These are phyloP conservation scores for Rhadinocentrus ornatus DNA, from an alignment of 2,797 vertebrate genomes.

Conservation along the genomic window DNA sequence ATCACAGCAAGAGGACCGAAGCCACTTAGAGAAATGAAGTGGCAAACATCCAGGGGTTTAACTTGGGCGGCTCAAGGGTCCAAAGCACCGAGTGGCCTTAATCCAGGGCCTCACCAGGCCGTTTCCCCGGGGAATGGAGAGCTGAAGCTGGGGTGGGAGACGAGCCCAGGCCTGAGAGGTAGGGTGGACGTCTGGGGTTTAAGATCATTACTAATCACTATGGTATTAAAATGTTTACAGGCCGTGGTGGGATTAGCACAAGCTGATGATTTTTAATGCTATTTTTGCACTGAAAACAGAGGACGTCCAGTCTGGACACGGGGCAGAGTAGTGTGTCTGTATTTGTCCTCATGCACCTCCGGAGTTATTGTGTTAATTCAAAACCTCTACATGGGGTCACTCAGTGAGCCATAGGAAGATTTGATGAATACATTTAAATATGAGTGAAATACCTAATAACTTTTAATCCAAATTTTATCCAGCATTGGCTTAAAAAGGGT, in stretches of 20 bases:
- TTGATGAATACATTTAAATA: conserved; percentile 4
- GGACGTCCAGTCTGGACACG: conserved; percentile 14
- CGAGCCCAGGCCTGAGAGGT: conserved; percentile 27
- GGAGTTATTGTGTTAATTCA: too few species aligned
- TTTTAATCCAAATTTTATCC: background rate
- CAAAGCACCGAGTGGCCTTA: conserved; percentile 76
- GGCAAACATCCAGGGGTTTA: conserved; percentile 74
- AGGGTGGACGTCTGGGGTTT: conserved; percentile 50
- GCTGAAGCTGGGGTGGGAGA: conserved; percentile 41
- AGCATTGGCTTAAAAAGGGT: background rate
- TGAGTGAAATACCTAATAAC: background rate
- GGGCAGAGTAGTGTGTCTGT: conserved; percentile 1
- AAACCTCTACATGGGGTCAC: too few species aligned
- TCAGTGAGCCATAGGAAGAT: background rate
- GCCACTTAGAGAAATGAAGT: conserved; percentile 78
- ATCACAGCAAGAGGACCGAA: conserved; percentile 64
- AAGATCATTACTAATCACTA: conserved; percentile 70
- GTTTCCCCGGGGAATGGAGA: conserved; percentile 65
- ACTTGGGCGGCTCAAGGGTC: conserved; percentile 63
- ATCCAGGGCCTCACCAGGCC: conserved; percentile 74
- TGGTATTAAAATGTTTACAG: conserved; percentile 75
- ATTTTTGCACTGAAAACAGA: conserved; percentile 51
- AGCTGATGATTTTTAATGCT: conserved; percentile 75
- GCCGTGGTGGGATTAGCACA: conserved; percentile 70
- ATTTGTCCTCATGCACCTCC: background rate